Evolutionary conservation across 2,888 invertebrate genomes (phyloP).

Genomic region (Thyatira batis): DNA sequence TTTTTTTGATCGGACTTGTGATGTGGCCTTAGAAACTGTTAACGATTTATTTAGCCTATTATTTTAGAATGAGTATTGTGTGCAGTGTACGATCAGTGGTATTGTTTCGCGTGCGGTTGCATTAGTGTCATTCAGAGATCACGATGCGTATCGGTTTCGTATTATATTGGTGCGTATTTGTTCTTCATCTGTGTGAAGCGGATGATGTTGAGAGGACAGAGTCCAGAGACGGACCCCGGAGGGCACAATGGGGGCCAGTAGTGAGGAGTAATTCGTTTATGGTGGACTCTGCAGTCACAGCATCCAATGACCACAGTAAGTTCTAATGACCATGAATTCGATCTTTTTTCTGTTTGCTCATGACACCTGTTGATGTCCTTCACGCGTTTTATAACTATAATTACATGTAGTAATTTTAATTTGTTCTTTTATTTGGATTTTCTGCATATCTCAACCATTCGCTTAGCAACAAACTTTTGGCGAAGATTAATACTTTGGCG

Average conservation of each 20-base stretch:
- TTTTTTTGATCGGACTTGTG: conserved; percentile 61
- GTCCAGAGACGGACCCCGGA: conserved; percentile 63
- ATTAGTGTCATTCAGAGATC: conserved; percentile 73
- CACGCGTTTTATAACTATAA: conserved; percentile 36
- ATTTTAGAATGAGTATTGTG: conserved; percentile 75
- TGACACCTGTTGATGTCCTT: conserved; percentile 71
- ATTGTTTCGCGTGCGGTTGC: conserved; percentile 59
- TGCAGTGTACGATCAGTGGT: conserved; percentile 55
- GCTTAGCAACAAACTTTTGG: too few species aligned
- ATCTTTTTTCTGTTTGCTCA: conserved; percentile 43
- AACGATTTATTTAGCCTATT: conserved; percentile 45
- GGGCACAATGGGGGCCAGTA: conserved; percentile 71
- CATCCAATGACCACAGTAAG: conserved; percentile 76
- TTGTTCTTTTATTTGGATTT: conserved; percentile 9
- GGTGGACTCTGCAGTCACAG: conserved; percentile 55
- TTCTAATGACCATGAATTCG: conserved; percentile 49
- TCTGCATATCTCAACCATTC: not conserved
- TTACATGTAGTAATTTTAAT: conserved; percentile 33
- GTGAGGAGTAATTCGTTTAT: conserved; percentile 64
- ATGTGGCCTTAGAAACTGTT: conserved; percentile 66
- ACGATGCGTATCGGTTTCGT: conserved; percentile 80
- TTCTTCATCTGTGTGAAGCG: conserved; percentile 74
- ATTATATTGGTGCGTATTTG: conserved; percentile 79
- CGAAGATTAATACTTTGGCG: too few species aligned
- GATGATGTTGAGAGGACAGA: conserved; percentile 77